phyloP scores from a whole-genome alignment of 2,797 vertebrate genomes.

The Scolopax rusticola region DNA sequence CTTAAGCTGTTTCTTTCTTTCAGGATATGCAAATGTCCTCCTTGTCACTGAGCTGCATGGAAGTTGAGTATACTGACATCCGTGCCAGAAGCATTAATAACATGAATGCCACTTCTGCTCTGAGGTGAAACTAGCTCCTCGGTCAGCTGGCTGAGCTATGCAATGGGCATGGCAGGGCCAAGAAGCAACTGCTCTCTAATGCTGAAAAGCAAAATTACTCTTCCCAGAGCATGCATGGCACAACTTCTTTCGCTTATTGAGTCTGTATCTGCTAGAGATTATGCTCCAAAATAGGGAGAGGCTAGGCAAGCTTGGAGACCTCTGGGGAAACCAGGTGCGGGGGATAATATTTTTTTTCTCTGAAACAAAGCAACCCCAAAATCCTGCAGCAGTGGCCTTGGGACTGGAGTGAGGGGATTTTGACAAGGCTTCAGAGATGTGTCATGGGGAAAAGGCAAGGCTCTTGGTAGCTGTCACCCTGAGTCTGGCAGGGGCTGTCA shows the following conservation, averaged over 20 bases:
- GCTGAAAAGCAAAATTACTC: not conserved
- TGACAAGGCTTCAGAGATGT: not conserved
- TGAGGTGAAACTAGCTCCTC: not conserved
- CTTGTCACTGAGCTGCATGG: not conserved
- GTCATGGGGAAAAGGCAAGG: not conserved
- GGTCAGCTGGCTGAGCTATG: not conserved
- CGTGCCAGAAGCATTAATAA: not conserved
- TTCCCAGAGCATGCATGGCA: not conserved
- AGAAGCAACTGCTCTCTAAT: not conserved
- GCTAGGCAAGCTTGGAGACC: not conserved
- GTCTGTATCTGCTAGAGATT: not conserved
- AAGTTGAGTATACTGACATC: not conserved
- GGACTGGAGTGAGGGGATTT: not conserved
- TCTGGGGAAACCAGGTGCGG: not conserved
- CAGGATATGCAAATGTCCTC: not conserved
- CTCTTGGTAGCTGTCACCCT: not conserved
- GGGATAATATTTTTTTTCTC: rapidly evolving
- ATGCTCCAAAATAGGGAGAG: not conserved
- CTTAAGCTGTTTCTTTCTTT: slow-evolving; percentile 28
- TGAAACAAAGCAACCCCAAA: not conserved
- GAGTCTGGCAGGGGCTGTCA: not conserved
- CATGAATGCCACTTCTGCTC: not conserved
- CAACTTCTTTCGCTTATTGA: rapidly evolving
- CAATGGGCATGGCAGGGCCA: not conserved
- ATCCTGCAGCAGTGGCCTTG: not conserved